A percentile compares a stretch with the other conserved stretches of the same genome.
phyloP scores from a whole-genome alignment of 1,140 invertebrate species.

The Conopomorpha cramerella region DNA sequence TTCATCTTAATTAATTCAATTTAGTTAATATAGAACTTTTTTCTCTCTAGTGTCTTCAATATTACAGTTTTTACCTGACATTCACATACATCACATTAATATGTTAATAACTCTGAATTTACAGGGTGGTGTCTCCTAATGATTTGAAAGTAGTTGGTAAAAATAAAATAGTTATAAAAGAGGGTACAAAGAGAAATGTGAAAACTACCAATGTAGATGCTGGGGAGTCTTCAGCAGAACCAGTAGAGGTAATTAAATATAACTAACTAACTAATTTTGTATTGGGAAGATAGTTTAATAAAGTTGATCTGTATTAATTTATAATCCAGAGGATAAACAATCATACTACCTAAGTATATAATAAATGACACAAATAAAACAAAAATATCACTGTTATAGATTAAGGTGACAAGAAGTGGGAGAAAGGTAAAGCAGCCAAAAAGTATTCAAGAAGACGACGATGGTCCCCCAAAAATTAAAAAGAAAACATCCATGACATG shows the following conservation, averaged over 20 bases:
- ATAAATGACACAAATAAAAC: not conserved
- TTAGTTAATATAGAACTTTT: too few relatives aligned
- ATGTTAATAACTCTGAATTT: slow-evolving; percentile 3
- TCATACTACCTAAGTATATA: not conserved
- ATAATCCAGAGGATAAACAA: not conserved
- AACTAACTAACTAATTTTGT: too few relatives aligned
- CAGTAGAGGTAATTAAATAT: too few relatives aligned
- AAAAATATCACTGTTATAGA: slow-evolving; percentile 11
- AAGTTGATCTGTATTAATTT: not conserved
- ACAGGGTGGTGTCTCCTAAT: slow-evolving; percentile 38
- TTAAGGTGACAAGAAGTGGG: slow-evolving; percentile 39
- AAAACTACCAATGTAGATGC: slow-evolving; percentile 14
- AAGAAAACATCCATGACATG: slow-evolving; percentile 28
- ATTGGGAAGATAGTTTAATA: too few relatives aligned
- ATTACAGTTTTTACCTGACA: too few relatives aligned
- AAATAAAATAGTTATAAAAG: slow-evolving; percentile 22
- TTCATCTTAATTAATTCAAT: too few relatives aligned
- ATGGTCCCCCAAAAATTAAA: slow-evolving; percentile 19
- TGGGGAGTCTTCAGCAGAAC: not conserved
- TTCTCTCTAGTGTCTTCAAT: too few relatives aligned
- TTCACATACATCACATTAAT: too few relatives aligned
- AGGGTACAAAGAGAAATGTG: slow-evolving; percentile 12
- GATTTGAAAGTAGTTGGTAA: slow-evolving; percentile 31
- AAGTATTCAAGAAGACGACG: slow-evolving; percentile 22
- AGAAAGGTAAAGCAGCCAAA: slow-evolving; percentile 37